Percentiles rank a stretch among this genome's conserved stretches.
phyloP scores from a whole-genome alignment of 2,797 vertebrate genomes.

The Melanotaenia nigrans region DNA sequence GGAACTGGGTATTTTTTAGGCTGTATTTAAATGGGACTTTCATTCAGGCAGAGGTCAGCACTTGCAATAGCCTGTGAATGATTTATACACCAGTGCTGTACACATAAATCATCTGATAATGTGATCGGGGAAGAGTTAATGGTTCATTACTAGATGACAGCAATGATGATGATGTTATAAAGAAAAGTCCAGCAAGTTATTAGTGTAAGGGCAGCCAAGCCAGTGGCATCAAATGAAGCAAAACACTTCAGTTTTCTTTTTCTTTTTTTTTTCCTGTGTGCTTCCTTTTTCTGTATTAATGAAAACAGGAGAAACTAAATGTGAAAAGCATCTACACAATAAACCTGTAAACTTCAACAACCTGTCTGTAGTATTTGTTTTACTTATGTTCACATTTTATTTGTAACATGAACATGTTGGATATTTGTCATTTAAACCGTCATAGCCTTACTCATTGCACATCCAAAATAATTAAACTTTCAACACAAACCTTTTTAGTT shows the following conservation, averaged over 20 bases:
- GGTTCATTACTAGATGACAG: constrained; percentile 46
- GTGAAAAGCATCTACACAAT: constrained; percentile 42
- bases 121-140: constrained; percentile 44
- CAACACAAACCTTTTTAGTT: background rate
- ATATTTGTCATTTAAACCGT: background rate
- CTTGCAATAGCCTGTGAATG: constrained; percentile 45
- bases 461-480: background rate
- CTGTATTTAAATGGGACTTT: constrained; percentile 30
- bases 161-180: constrained; percentile 39
- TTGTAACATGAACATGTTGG: background rate
- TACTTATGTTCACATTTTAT: background rate
- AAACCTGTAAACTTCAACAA: constrained; percentile 41
- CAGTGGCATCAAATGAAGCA: constrained; percentile 29
- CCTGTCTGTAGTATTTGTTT: background rate
- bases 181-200: constrained; percentile 44
- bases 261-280: background rate
- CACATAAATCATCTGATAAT: constrained; percentile 59
- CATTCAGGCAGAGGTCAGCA: constrained; percentile 11
- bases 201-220: constrained; percentile 34
- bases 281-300: background rate
- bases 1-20: background rate
- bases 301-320: constrained; percentile 25
- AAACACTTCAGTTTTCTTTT: constrained; percentile 19
- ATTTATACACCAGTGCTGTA: constrained; percentile 40
- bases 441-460: background rate